phyloP scores from a whole-genome alignment of 2,113 vertebrate species.

The Laticauda colubrina region DNA sequence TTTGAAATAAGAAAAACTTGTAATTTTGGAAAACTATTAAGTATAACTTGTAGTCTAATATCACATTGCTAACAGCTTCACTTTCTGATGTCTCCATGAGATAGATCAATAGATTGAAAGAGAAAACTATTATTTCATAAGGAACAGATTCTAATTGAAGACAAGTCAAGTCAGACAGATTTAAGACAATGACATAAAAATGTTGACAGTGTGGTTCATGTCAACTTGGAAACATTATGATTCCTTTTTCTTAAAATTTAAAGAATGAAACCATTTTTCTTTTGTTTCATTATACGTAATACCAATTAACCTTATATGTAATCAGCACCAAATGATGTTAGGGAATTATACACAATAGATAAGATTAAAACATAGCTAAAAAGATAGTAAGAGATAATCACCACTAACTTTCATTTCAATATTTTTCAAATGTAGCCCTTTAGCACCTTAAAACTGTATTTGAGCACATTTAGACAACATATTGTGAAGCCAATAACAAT shows the following conservation, averaged over 20 bases:
- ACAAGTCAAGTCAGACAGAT: neutral
- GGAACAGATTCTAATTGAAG: neutral
- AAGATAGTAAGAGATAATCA: conserved; percentile 11
- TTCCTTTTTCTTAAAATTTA: neutral
- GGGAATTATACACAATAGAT: neutral
- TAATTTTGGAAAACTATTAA: neutral
- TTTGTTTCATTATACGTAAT: neutral
- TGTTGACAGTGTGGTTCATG: too few relatives aligned
- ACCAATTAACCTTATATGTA: neutral
- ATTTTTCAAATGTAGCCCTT: conserved; percentile 30
- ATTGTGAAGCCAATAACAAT: conserved; percentile 13
- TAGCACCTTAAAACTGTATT: conserved; percentile 3
- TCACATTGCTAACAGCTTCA: neutral
- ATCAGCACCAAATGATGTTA: neutral
- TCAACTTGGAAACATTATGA: neutral
- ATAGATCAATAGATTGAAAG: too few relatives aligned
- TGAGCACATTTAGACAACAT: neutral
- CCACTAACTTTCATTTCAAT: neutral
- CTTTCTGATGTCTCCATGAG: neutral
- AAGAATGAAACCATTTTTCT: neutral
- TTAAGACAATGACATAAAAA: neutral
- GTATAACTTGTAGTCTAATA: neutral
- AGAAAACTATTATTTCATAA: neutral
- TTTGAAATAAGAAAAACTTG: neutral
- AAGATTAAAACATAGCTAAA: neutral